phyloP scores from a whole-genome alignment of 1,140 invertebrate species.

The Ostrea denselamellosa region DNA sequence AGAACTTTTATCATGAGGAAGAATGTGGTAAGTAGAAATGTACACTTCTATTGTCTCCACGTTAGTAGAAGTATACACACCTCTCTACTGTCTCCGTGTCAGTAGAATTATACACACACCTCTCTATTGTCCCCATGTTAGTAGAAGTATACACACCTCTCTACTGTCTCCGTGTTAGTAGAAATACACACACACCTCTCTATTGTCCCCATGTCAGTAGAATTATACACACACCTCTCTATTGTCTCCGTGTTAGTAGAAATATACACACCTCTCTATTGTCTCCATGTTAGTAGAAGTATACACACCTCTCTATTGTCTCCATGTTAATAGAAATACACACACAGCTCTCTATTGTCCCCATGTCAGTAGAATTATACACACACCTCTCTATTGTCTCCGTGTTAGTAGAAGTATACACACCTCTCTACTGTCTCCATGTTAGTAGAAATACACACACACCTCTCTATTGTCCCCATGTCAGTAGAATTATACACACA shows the following conservation, averaged over 20 bases:
- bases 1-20: too few relatives aligned
- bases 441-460: constrained; percentile 12
- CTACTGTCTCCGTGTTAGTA: constrained; percentile 80
- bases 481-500: constrained; percentile 53
- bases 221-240: constrained; percentile 72
- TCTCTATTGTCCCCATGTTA: constrained; percentile 81
- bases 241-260: constrained; percentile 80
- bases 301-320: constrained; percentile 80
- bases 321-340: constrained; percentile 69
- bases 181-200: constrained; percentile 70
- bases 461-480: constrained; percentile 82
- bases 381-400: constrained; percentile 81
- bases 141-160: constrained; percentile 66
- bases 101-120: constrained; percentile 63
- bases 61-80: constrained; percentile 60
- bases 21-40: too few relatives aligned
- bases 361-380: constrained; percentile 71
- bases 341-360: constrained; percentile 80
- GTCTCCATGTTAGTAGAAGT: constrained; percentile 78
- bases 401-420: constrained; percentile 60
- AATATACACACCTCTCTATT: constrained; percentile 77
- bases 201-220: constrained; percentile 80
- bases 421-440: constrained; percentile 82
- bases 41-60: constrained; percentile 81
- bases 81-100: constrained; percentile 81